These are phyloP conservation scores for Scaptomyza graminum DNA, from an alignment of 1,140 invertebrate genomes.

Conservation along the genomic window DNA sequence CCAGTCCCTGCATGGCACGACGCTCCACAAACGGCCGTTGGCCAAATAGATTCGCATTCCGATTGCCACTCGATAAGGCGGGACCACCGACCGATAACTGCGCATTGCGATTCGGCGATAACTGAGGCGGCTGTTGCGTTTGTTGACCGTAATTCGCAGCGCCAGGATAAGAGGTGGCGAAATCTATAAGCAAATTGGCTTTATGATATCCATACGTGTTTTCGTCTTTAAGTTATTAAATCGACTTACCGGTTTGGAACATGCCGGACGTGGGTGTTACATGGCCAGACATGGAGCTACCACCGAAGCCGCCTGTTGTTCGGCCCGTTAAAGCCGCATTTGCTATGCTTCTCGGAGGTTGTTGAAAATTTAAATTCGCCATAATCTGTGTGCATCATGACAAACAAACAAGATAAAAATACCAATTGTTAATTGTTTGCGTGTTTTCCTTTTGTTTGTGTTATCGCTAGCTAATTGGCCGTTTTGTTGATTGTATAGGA, in stretches of 20 bases:
- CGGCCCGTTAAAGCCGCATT: conserved; percentile 87
- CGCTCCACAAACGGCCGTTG: conserved; percentile 91
- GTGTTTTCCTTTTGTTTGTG: neutral
- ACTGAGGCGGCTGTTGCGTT: conserved; percentile 86
- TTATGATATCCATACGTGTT: neutral
- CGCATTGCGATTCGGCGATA: conserved; percentile 86
- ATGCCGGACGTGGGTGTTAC: conserved; percentile 88
- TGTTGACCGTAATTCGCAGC: conserved; percentile 84
- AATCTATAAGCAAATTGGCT: conserved; percentile 37
- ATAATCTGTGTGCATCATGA: conserved; percentile 84
- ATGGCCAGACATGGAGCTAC: conserved; percentile 87
- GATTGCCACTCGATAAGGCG: conserved; percentile 85
- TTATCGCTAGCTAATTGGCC: neutral
- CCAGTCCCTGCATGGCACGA: conserved; percentile 87
- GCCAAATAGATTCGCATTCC: conserved; percentile 87
- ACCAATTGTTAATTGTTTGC: neutral
- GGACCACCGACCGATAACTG: conserved; percentile 84
- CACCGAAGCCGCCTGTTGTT: conserved; percentile 86
- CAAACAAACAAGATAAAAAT: neutral
- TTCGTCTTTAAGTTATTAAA: neutral
- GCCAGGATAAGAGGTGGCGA: conserved; percentile 70
- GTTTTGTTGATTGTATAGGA: neutral
- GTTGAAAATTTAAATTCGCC: conserved; percentile 93
- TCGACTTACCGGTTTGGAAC: conserved; percentile 85
- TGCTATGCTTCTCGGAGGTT: conserved; percentile 90